These are phyloP conservation scores for Ferdinandea cuprea DNA, from an alignment of 2,888 invertebrate species.

Conservation along the genomic window DNA sequence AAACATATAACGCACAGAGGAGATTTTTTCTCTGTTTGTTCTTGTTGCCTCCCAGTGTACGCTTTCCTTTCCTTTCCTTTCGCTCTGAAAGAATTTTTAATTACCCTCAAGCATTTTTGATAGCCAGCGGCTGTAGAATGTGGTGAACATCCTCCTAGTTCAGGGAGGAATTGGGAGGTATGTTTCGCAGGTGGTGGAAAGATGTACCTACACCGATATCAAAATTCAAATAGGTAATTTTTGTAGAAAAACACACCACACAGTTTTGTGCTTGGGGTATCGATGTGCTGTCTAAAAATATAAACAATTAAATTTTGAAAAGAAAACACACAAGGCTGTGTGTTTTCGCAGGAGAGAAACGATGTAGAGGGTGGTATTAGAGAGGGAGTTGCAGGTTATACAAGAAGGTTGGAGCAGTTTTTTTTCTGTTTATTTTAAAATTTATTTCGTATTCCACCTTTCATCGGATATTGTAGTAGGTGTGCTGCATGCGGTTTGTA, in stretches of 20 bases:
- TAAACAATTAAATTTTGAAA: constrained; percentile 51
- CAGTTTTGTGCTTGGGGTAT: not conserved
- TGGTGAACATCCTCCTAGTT: constrained; percentile 10
- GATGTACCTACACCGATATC: constrained; percentile 7
- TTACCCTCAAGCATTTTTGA: constrained; percentile 68
- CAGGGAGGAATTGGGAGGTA: not conserved
- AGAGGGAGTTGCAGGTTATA: constrained; percentile 7
- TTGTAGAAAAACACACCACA: not conserved
- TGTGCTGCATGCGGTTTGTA: constrained; percentile 15
- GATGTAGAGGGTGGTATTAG: too few relatives aligned
- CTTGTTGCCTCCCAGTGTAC: constrained; percentile 2
- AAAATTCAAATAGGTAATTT: constrained; percentile 48
- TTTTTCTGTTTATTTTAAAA: constrained; percentile 48
- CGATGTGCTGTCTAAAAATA: constrained; percentile 41
- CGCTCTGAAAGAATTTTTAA: constrained; percentile 59
- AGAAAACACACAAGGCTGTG: constrained; percentile 19
- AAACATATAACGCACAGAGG: constrained; percentile 27
- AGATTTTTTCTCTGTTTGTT: constrained; percentile 61
- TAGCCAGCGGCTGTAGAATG: constrained; percentile 48
- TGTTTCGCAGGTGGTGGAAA: not conserved
- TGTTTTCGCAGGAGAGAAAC: not conserved
- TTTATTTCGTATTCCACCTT: constrained; percentile 34
- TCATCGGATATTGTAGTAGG: constrained; percentile 45
- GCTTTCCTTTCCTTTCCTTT: not conserved
- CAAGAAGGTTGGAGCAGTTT: constrained; percentile 34